Evolutionary conservation across 1,140 invertebrate species (phyloP).

Genomic region (Drosophila melanogaster): DNA sequence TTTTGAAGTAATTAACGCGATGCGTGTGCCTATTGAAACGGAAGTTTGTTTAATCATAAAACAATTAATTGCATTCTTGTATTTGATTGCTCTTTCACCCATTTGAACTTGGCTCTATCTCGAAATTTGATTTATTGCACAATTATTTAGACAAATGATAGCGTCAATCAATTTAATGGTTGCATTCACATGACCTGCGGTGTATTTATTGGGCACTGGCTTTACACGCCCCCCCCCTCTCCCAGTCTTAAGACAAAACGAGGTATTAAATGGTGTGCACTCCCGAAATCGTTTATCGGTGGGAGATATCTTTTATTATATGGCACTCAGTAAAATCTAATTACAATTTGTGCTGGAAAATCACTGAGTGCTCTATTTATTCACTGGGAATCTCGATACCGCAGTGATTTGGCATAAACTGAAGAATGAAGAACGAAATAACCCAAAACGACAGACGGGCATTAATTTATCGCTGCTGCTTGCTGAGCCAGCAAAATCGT

Average conservation of each 20-base stretch:
- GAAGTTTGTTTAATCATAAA: not conserved
- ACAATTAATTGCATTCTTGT: constrained; percentile 3
- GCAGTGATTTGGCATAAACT: constrained; percentile 58
- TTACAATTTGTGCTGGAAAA: constrained; percentile 68
- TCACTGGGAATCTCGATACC: constrained; percentile 20
- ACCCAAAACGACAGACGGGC: not conserved
- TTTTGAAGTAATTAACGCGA: not conserved
- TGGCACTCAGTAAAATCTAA: constrained; percentile 56
- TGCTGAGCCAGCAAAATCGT: constrained; percentile 39
- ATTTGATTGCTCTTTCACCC: not conserved
- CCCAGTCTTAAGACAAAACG: constrained; percentile 41
- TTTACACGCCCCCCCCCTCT: no score
- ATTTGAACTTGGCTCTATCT: not conserved
- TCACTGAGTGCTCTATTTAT: constrained; percentile 43
- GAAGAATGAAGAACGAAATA: constrained; percentile 23
- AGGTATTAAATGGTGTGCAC: constrained; percentile 49
- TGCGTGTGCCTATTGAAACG: not conserved
- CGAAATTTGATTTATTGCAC: constrained; percentile 4
- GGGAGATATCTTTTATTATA: constrained; percentile 57
- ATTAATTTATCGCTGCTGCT: constrained; percentile 16
- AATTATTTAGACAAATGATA: constrained; percentile 12
- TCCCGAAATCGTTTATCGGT: constrained; percentile 66
- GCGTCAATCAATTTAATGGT: constrained; percentile 1
- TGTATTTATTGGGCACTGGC: constrained; percentile 35
- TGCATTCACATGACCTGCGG: constrained; percentile 47